Evolutionary conservation across 2,888 invertebrate genomes (phyloP), one percentile per base, ranked within the genome.

Genomic region (Trissoscelio sp.): DNA sequence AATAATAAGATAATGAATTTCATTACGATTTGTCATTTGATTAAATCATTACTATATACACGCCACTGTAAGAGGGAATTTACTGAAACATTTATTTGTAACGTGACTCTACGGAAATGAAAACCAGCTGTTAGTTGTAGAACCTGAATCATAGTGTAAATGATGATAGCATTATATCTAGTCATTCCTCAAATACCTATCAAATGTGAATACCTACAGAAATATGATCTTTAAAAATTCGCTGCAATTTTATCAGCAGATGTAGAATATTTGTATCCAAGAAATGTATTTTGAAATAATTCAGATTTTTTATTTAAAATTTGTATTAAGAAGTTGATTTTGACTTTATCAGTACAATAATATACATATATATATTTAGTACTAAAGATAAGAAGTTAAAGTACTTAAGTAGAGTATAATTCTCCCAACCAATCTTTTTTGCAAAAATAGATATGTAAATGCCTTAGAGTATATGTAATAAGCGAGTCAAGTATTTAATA

Each of bases 41-140:
- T 91, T 90, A 91, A 89, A 89, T 90, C 89, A 89, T 87, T 89
- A 86, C 75, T 87, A 87, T 88, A 91, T 89, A 89, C 87, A 91
- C 90, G 86, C 88, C 11, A 37, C 39, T n/a, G 39, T 83, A 84
- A 44, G 6, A 44, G 2, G 2, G 18, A 86, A 85, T 83, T 85
- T 83, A 81, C 69, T 60, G 48, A 80, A 87, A 87, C 57, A 55
- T 53, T 89, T 88, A 89, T 90, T 89, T 90, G 90, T 90, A 89
- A 91, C 88, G 86, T 91, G 91, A 91, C 89, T 88, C 87, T 83
- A 86, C 89, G 85, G 89, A 90, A 90, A 90, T 88, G 88, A 85
- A 85, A 84, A 83, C 31, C 58, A 37, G 44, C 44, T 44, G 18
- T 44, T 44, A 44, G 18, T 44, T 44, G 7, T 16, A 18, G 44